phyloP scores from a whole-genome alignment of 2,888 invertebrate genomes.

The Tridacna gigas region DNA sequence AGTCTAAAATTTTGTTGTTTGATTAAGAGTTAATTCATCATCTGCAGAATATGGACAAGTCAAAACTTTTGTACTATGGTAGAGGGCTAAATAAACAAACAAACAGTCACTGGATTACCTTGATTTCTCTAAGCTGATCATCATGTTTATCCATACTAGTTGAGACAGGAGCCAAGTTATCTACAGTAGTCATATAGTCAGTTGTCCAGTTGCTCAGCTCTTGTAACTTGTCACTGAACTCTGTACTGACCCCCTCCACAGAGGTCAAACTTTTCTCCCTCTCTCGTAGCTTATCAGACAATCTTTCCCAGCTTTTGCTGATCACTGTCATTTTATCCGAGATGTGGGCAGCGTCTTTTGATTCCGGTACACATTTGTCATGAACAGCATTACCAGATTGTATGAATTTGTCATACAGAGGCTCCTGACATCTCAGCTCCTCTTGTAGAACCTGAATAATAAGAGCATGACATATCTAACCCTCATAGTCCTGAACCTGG shows the following conservation, averaged over 20 bases:
- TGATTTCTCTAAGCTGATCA: conserved; percentile 93
- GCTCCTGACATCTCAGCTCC: conserved; percentile 96
- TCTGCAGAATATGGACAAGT: too few species aligned
- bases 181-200: conserved; percentile 94
- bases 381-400: conserved; percentile 92
- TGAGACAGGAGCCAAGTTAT: conserved; percentile 88
- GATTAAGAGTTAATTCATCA: too few species aligned
- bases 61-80: too few species aligned
- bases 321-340: conserved; percentile 88
- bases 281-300: conserved; percentile 86
- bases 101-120: conserved; percentile 17
- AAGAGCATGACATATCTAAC: not conserved
- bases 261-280: conserved; percentile 90
- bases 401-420: conserved; percentile 93
- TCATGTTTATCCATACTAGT: conserved; percentile 90
- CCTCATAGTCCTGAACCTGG: too few species aligned
- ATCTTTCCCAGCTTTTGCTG: conserved; percentile 91
- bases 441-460: conserved; percentile 93
- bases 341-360: conserved; percentile 77
- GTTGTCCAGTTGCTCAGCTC: conserved; percentile 94
- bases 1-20: too few species aligned
- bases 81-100: not conserved
- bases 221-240: conserved; percentile 95
- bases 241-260: conserved; percentile 95
- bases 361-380: conserved; percentile 87